Percentiles rank a stretch among this genome's conserved stretches.
Conservation (phyloP, 1,140 invertebrate species). For the Zaprionus camerounensis region DNA sequence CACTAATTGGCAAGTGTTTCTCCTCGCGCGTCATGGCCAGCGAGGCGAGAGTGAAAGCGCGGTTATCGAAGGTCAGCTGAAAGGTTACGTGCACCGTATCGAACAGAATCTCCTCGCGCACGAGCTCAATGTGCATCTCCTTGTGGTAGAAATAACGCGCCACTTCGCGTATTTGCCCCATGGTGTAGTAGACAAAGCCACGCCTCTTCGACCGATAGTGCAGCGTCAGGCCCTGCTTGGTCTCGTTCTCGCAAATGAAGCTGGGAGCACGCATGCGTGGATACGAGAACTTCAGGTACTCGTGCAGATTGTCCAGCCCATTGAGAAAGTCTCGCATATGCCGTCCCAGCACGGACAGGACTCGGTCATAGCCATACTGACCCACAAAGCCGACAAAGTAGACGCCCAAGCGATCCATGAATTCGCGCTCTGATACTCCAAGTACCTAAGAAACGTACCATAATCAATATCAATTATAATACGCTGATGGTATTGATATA, state of each 20-base stretch:
- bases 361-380: constrained; percentile 97
- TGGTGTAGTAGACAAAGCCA: constrained; percentile 98
- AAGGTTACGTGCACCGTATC: constrained; percentile 97
- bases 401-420: constrained; percentile 95
- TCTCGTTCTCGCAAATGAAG: constrained; percentile 98
- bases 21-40: constrained; percentile 93
- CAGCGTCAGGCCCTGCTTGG: constrained; percentile 93
- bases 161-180: constrained; percentile 97
- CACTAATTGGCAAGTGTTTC: constrained; percentile 93
- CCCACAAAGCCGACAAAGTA: constrained; percentile 95
- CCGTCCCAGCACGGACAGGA: constrained; percentile 94
- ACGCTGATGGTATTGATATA: background rate
- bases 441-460: constrained; percentile 87
- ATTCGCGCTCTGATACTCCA: constrained; percentile 92
- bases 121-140: constrained; percentile 95
- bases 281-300: constrained; percentile 98
- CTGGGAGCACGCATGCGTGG: constrained; percentile 95
- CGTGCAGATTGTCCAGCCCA: constrained; percentile 97
- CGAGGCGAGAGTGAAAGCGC: constrained; percentile 92
- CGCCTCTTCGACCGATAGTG: constrained; percentile 96
- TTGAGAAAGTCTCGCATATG: constrained; percentile 98
- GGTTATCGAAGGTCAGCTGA: constrained; percentile 97
- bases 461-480: background rate
- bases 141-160: constrained; percentile 96
- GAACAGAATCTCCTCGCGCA: constrained; percentile 93